A percentile compares a stretch with the other conserved stretches of the same genome.
Conservation (phyloP, 2,888 invertebrate species). For the Protonemura montana region DNA sequence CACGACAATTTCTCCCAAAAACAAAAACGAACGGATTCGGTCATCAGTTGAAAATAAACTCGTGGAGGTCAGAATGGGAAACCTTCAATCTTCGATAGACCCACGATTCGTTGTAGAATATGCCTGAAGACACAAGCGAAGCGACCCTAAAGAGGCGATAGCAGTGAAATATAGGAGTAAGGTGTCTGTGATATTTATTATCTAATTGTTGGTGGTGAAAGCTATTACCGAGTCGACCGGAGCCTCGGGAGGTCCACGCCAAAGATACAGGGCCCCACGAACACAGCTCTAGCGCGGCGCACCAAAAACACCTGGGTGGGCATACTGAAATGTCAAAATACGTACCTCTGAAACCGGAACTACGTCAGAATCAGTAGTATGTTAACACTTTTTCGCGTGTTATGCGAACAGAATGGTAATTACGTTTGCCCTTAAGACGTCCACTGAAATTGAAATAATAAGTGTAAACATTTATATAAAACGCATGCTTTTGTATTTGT, state of each 20-base stretch:
- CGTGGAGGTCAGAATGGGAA: neutral
- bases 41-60: neutral
- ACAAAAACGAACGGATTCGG: neutral
- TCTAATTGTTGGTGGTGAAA: slow-evolving; percentile 55
- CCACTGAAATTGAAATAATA: neutral
- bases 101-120: neutral
- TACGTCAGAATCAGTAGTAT: neutral
- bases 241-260: slow-evolving; percentile 41
- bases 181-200: slow-evolving; percentile 53
- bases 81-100: neutral
- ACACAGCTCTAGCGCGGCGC: neutral
- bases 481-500: neutral
- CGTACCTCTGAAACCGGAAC: neutral
- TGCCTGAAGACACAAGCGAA: neutral
- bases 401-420: neutral
- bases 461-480: neutral
- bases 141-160: neutral
- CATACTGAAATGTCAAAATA: slow-evolving; percentile 27
- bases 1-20: neutral
- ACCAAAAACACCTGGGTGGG: slow-evolving; percentile 45
- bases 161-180: slow-evolving; percentile 21
- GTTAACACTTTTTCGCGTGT: neutral
- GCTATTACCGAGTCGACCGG: slow-evolving; percentile 51
- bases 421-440: neutral
- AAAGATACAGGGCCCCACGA: slow-evolving; percentile 29